Evolutionary conservation across 2,888 invertebrate species (phyloP), one percentile per base, ranked within the genome.

Genomic region (Molanna angustata): DNA sequence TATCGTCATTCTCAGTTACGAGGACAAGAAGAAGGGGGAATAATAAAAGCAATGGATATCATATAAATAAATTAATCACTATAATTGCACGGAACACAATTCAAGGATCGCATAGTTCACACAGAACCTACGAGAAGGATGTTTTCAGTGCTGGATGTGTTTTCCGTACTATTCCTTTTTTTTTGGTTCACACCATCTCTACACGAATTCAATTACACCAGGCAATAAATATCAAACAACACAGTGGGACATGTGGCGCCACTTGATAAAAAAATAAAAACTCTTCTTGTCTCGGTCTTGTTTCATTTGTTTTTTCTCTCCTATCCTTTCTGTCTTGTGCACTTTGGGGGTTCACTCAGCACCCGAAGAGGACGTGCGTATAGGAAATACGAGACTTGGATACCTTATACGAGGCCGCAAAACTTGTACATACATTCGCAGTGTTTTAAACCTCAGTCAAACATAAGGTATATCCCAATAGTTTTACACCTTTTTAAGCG

Each of bases 141-240:
- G n/a, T n/a, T n/a, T n/a, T n/a, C n/a, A n/a, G n/a, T n/a, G n/a
- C n/a, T n/a, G n/a, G n/a, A n/a, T n/a, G n/a, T n/a, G n/a, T n/a
- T n/a, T n/a, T n/a, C n/a, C n/a, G n/a, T n/a, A n/a, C n/a, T n/a
- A n/a, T n/a, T n/a, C n/a, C n/a, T n/a, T n/a, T n/a, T n/a, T n/a
- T n/a, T n/a, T n/a, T n/a, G n/a, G n/a, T n/a, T n/a, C n/a, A n/a
- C n/a, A n/a, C n/a, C n/a, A n/a, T n/a, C n/a, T 47, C 37, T 22
- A 47, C 47, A 47, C 47, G 47, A 47, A 37, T 47, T 47, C 47
- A 47, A 47, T 47, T 47, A 47, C 39, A 21, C 37, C 21, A 22
- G 22, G 47, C 22, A 47, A 47, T 47, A 47, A 47, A 47, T 47
- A 47, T 47, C 27, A 47, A 17, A 37, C 20, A 47, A 47, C 21